Conservation (phyloP, 1,140 invertebrate species). For the Augochlora pura region DNA sequence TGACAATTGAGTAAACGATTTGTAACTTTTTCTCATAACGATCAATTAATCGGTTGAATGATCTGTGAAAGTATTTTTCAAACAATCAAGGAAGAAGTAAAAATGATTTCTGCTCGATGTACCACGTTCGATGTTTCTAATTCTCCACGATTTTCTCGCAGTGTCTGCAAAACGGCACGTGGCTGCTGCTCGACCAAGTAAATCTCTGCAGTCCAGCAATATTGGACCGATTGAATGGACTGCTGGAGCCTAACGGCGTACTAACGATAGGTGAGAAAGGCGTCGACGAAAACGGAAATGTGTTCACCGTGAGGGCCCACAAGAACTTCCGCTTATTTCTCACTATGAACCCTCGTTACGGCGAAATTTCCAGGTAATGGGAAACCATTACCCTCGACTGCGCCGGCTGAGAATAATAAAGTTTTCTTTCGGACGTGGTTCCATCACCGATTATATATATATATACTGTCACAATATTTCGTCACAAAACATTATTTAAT, state of each 20-base stretch:
- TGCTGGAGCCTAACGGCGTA: constrained; percentile 95
- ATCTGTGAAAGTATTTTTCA: too few relatives aligned
- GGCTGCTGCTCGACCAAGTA: constrained; percentile 97
- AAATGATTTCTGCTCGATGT: neutral
- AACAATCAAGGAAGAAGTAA: too few relatives aligned
- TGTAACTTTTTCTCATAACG: too few relatives aligned
- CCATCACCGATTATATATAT: too few relatives aligned
- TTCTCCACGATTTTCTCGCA: constrained; percentile 66
- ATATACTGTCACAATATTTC: too few relatives aligned
- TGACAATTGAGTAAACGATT: too few relatives aligned
- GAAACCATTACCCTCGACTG: neutral
- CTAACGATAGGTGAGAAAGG: constrained; percentile 96
- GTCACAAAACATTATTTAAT: too few relatives aligned
- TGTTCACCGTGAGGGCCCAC: constrained; percentile 91
- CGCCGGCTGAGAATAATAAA: too few relatives aligned
- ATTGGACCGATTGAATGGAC: constrained; percentile 96
- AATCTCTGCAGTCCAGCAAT: constrained; percentile 98
- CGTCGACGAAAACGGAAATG: constrained; percentile 85
- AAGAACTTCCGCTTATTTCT: constrained; percentile 96
- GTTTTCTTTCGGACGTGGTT: too few relatives aligned
- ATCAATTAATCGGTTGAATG: too few relatives aligned
- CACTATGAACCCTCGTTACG: constrained; percentile 96
- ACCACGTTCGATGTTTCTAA: neutral
- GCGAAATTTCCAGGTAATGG: constrained; percentile 92
- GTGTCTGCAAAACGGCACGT: constrained; percentile 91